Percentiles rank a stretch among this genome's conserved stretches.
Conservation (phyloP, 1,140 invertebrate species). For the Sweltsa coloradensis region DNA sequence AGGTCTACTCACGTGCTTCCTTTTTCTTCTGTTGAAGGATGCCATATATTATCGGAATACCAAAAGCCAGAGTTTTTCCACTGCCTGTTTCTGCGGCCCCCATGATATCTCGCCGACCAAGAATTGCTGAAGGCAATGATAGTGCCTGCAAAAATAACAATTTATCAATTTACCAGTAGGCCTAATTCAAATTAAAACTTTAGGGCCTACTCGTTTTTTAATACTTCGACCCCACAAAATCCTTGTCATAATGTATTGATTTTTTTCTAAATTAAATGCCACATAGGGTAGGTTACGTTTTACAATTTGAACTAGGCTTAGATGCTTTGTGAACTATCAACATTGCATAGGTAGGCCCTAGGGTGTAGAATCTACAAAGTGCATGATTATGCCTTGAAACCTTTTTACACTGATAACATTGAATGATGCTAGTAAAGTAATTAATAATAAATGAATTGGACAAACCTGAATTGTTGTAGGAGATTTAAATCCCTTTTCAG, state of each 20-base stretch:
- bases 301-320: too few relatives aligned
- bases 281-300: too few relatives aligned
- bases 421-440: background rate
- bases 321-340: too few relatives aligned
- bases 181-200: too few relatives aligned
- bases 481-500: conserved; percentile 57
- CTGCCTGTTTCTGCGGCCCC: conserved; percentile 96
- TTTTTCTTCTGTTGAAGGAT: conserved; percentile 59
- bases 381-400: too few relatives aligned
- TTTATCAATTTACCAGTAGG: too few relatives aligned
- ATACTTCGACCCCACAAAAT: too few relatives aligned
- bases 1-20: conserved; percentile 21
- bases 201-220: too few relatives aligned
- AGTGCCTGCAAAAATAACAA: conserved; percentile 48
- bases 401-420: background rate
- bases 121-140: conserved; percentile 72
- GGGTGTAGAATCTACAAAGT: too few relatives aligned
- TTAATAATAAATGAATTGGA: conserved; percentile 5
- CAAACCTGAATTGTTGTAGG: conserved; percentile 79
- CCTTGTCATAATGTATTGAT: too few relatives aligned
- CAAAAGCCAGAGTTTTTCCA: conserved; percentile 96
- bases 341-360: too few relatives aligned
- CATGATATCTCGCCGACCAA: conserved; percentile 75
- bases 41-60: conserved; percentile 77
- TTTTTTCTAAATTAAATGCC: too few relatives aligned